A percentile compares a stretch with the other conserved stretches of the same genome.
Conservation (phyloP, 2,797 vertebrate species). For the Euphonia xanthogaster region DNA sequence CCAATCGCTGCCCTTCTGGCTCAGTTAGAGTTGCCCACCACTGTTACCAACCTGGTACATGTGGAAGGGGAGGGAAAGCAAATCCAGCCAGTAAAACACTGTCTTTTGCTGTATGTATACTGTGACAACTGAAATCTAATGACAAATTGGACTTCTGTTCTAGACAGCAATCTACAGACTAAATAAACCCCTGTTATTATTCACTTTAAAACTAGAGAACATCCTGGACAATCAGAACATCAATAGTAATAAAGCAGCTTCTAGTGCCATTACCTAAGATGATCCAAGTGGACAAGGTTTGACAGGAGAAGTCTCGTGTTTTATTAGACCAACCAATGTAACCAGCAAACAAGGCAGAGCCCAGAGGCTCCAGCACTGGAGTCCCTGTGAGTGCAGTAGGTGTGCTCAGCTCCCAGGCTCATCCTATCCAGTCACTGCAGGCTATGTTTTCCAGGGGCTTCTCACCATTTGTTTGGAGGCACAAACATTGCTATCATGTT, state of each 20-base stretch:
- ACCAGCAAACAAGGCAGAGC: neutral
- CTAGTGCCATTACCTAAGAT: neutral
- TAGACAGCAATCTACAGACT: neutral
- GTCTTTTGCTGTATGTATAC: neutral
- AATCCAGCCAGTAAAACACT: neutral
- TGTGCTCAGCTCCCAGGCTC: neutral
- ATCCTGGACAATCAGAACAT: neutral
- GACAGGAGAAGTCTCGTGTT: neutral
- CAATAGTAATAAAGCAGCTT: neutral
- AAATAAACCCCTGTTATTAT: neutral
- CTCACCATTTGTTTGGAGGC: neutral
- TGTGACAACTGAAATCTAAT: neutral
- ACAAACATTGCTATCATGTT: neutral
- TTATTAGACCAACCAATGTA: neutral
- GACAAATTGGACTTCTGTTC: neutral
- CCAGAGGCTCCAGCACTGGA: neutral
- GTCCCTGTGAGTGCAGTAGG: neutral
- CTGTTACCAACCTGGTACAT: rapidly evolving
- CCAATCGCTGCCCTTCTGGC: rapidly evolving
- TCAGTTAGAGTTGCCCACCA: neutral
- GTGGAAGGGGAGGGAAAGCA: neutral
- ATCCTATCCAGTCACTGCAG: neutral
- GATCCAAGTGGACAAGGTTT: neutral
- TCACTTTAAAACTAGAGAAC: neutral
- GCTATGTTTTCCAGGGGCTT: neutral